phyloP scores from a whole-genome alignment of 2,113 vertebrate species.

The Raja brachyura region DNA sequence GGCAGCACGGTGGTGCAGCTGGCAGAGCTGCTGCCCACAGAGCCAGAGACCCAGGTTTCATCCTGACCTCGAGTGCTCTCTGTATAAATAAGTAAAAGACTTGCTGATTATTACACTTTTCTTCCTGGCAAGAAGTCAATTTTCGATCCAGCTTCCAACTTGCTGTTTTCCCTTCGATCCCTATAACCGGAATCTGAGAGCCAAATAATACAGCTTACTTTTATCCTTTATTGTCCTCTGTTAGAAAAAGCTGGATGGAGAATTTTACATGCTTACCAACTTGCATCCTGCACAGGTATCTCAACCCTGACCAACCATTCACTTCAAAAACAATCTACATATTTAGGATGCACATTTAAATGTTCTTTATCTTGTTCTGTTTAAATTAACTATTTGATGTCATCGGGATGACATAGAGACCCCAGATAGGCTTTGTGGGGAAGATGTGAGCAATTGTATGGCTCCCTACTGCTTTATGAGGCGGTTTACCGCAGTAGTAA shows the following conservation, averaged over 20 bases:
- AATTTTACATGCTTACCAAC: neutral
- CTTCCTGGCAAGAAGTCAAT: no score
- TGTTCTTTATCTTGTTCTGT: neutral
- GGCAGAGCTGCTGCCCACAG: no score
- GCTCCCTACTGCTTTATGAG: neutral
- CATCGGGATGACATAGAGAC: neutral
- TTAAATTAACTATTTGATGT: neutral
- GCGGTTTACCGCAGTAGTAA: neutral
- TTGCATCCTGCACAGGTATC: neutral
- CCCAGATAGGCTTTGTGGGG: neutral
- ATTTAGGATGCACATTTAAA: neutral
- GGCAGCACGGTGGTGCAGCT: no score
- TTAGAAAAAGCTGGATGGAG: neutral
- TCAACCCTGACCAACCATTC: neutral
- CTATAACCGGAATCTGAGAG: neutral
- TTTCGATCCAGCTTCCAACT: no score
- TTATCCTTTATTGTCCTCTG: neutral
- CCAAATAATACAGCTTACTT: neutral
- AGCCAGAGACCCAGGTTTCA: no score
- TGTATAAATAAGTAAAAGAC: no score
- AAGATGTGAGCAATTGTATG: neutral
- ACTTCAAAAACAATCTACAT: neutral
- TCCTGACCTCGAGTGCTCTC: no score
- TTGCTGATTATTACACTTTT: no score
- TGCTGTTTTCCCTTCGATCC: no score